Evolutionary conservation across 2,113 vertebrate species (phyloP), one percentile per base, ranked within the genome.

Genomic region (Columba livia): DNA sequence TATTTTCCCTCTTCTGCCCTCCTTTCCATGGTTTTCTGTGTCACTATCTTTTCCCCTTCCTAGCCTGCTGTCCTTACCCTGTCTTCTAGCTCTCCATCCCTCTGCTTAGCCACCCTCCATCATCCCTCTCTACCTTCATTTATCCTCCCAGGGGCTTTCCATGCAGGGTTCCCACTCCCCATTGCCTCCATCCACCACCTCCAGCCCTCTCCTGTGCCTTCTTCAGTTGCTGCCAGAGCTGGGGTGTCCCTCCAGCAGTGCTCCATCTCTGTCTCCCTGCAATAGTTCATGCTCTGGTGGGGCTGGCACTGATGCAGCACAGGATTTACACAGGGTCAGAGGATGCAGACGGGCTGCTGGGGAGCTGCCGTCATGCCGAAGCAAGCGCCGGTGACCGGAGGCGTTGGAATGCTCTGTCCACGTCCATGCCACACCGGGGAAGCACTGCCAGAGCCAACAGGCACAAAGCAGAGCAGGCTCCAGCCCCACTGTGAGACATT

Each of bases 321-420:
- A 3, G 54, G 47, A 75, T 61, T 72, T 71, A 31, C 26, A 23
- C 0, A 1, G 28, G 51, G 25, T 32, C 0, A 0, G 0, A 3
- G 64, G 48, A 11, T 75, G 61, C 3, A 5, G 62, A 24, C 4
- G 1, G 26, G 9, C 38, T 70, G 16, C 44, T 1, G 15, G n/a
- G 57, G 48, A 8, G 21, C 20, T 92, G 50, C 32, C 3, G 2
- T 15, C 3, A 0, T 51, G 20, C 40, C 0, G 6, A 32, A 56
- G 65, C 47, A 34, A 31, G 10, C 2, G 0, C 6, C 0, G 10
- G 66, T 70, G 36, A n/a, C 60, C 60, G 53, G 32, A 78, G 42
- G 13, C 4, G 0, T 10, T 69, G 81, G 66, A 50, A 44, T 7
- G 10, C 5, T 3, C 42, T 77, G 60, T 61, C 79, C 44, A 75